Conservation (phyloP, 2,888 invertebrate species). For the Agonopterix arenella region DNA sequence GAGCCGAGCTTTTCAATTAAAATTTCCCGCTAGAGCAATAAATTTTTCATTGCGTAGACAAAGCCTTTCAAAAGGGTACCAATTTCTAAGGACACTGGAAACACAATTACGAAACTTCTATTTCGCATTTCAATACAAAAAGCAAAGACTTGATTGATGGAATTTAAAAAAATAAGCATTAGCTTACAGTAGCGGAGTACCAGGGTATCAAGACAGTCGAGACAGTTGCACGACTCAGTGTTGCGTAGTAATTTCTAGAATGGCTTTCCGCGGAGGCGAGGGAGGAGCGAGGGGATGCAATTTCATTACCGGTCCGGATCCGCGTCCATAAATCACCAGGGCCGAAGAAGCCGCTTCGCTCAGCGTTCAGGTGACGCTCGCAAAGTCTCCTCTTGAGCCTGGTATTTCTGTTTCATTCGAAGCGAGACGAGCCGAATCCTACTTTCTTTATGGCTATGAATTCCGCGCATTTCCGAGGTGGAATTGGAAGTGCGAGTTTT, state of each 20-base stretch:
- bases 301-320: slow-evolving; percentile 77
- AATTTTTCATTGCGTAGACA: slow-evolving; percentile 59
- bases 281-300: slow-evolving; percentile 66
- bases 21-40: slow-evolving; percentile 60
- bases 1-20: slow-evolving; percentile 40
- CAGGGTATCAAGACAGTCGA: slow-evolving; percentile 20
- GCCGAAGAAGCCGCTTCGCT: slow-evolving; percentile 72
- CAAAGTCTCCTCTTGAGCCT: slow-evolving; percentile 62
- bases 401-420: slow-evolving; percentile 64
- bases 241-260: slow-evolving; percentile 76
- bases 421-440: slow-evolving; percentile 46
- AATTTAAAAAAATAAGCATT: slow-evolving; percentile 45
- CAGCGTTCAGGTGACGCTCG: slow-evolving; percentile 77
- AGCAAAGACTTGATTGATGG: slow-evolving; percentile 35
- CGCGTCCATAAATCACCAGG: slow-evolving; percentile 75
- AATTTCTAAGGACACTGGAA: slow-evolving; percentile 32
- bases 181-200: slow-evolving; percentile 27
- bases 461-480: slow-evolving; percentile 51
- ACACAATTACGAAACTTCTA: slow-evolving; percentile 13
- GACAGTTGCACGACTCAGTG: slow-evolving; percentile 55
- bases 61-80: slow-evolving; percentile 35
- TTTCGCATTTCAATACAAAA: slow-evolving; percentile 6
- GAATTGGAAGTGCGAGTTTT: slow-evolving; percentile 51
- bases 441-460: slow-evolving; percentile 69
- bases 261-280: slow-evolving; percentile 50